Evolutionary conservation across 2,797 vertebrate species (phyloP), one percentile per base, ranked within the genome.

Genomic region (Loris lydekkerianus): DNA sequence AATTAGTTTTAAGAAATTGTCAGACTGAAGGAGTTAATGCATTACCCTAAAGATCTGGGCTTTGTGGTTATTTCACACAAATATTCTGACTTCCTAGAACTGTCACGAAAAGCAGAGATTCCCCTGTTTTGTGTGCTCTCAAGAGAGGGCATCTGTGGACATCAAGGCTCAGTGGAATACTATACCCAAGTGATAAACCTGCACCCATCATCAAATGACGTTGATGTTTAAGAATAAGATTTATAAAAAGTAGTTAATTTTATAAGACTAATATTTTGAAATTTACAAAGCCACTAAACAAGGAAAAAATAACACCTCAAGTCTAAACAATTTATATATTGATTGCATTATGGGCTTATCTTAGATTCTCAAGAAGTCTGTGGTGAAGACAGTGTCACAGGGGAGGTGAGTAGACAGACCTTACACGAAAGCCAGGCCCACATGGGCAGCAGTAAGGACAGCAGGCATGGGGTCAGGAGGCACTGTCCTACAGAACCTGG

Each of bases 401-500:
- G 37, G 61, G 34, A 69, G 77, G 72, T 4, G 3, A 40, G 67
- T 13, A 7, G 29, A 80, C 14, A 9, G 25, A 58, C 1, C 8
- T 4, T 31, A 31, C 5, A 9, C 72, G 34, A 56, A 73, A 73
- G 58, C 15, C 58, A 37, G 63, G 4, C 31, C 14, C 14, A 7
- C 0, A 11, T 34, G 37, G 82, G 49, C 53, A 58, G 56, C 25
- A 56, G n/a, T 37, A 10, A 3, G 13, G 63, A 76, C 8, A 63
- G 90, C 29, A 40, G 84, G 75, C 29, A 37, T 23, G 0, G n/a
- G 18, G 49, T 13, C 14, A 10, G 78, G 3, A 9, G 56, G 83
- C 23, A 27, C 18, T 0, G 14, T 25, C 72, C 40, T 21, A 10
- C 3, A 34, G n/a, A 29, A 7, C 53, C 65, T 0, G 0, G 1